Percentiles rank a stretch among this genome's conserved stretches.
Conservation (phyloP, 1,140 invertebrate species). For the Subanguina moxae region DNA sequence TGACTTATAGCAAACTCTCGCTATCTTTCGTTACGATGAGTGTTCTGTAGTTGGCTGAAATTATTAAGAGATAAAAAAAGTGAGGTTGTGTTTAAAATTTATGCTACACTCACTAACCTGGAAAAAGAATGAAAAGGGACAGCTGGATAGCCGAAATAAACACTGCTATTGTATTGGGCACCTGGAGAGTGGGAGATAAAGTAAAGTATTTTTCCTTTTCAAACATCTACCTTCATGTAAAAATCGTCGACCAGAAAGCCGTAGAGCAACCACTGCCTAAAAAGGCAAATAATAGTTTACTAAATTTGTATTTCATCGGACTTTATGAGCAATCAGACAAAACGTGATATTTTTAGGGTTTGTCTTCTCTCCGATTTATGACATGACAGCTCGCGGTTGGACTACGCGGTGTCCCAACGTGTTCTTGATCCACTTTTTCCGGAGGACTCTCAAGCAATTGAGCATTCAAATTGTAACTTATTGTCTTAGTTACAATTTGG, state of each 20-base stretch:
- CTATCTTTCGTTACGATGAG: slow-evolving; percentile 6
- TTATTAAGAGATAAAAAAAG: too few species aligned
- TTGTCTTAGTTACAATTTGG: too few species aligned
- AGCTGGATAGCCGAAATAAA: slow-evolving; percentile 51
- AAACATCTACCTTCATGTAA: slow-evolving; percentile 53
- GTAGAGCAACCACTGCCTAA: slow-evolving; percentile 53
- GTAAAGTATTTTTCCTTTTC: background rate
- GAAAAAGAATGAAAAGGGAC: slow-evolving; percentile 56
- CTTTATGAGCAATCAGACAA: too few species aligned
- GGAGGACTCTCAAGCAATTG: too few species aligned
- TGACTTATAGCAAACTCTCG: slow-evolving; percentile 3
- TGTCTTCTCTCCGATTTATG: too few species aligned
- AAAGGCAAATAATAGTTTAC: background rate
- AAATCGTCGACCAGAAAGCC: slow-evolving; percentile 56
- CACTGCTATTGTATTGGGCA: slow-evolving; percentile 51
- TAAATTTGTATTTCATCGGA: slow-evolving; percentile 4
- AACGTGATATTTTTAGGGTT: too few species aligned
- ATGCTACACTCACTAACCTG: slow-evolving; percentile 9
- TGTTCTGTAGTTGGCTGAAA: background rate
- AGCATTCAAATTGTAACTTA: too few species aligned
- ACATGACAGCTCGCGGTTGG: too few species aligned
- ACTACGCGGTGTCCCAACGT: too few species aligned
- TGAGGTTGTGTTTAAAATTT: too few species aligned
- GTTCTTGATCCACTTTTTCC: too few species aligned
- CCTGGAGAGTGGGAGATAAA: slow-evolving; percentile 35